Evolutionary conservation across 2,888 invertebrate species (phyloP), one percentile per base, ranked within the genome.

Genomic region (Resseliella maxima): DNA sequence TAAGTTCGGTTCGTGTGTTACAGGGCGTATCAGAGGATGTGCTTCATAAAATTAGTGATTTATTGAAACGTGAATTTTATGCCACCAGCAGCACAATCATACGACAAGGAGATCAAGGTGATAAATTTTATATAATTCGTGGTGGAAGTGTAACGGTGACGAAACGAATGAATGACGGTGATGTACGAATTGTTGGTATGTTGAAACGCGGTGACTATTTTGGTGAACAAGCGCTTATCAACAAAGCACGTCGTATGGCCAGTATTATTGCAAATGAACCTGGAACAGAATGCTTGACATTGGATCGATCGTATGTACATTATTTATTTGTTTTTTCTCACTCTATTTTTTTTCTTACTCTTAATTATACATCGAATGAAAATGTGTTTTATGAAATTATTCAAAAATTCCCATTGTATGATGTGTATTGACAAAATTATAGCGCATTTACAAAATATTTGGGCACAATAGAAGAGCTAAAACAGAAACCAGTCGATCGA

Each of bases 71-170:
- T 91, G 96, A 96, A 91, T 96, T 96, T 90, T 97, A 95, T 90
- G 93, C 94, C 41, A 93, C 95, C 2, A 95, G 95, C 1, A 94
- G 94, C 0, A 94, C 94, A 87, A 97, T 98, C 87, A 94, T 98
- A 18, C 92, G 94, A 0, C 96, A 98, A 91, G 97, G 97, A 0
- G 96, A 96, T 88, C 93, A 93, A 45, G 97, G 97, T 1, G 96
- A 97, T 90, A 96, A 96, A 88, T 98, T 98, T 92, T 98, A 95
- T 89, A 97, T 98, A 87, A 96, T 98, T 89, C 95, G 96, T 88
- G 96, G 95, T 8, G 97, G 97, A 27, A 94, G 94, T 24, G 97
- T 96, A 8, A 93, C 94, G 85, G 94, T 96, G 86, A 94, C 94
- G 18, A 95, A 95, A 89, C 92, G 92, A 36, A 93, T 93, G 15